phyloP scores from a whole-genome alignment of 2,113 vertebrate genomes.

The Channa maculata region DNA sequence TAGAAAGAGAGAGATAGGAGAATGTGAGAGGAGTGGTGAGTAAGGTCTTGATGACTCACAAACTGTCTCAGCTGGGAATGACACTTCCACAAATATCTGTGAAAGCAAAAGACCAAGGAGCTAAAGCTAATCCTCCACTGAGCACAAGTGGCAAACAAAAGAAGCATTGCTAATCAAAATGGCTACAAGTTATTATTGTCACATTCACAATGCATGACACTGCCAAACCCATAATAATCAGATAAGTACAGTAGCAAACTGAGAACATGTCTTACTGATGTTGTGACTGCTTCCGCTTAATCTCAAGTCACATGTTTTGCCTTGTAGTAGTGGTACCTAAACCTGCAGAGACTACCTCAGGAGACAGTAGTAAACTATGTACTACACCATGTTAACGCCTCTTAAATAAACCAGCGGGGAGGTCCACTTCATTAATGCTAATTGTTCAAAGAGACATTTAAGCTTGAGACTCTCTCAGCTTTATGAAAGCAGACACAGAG shows the following conservation, averaged over 20 bases:
- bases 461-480: conserved; percentile 36
- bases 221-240: conserved; percentile 9
- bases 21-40: conserved; percentile 32
- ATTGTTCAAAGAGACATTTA: conserved; percentile 65
- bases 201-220: conserved; percentile 14
- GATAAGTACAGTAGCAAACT: conserved; percentile 6
- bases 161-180: conserved; percentile 24
- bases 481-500: conserved; percentile 59
- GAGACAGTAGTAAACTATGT: conserved; percentile 60
- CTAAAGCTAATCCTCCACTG: conserved; percentile 38
- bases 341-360: conserved; percentile 1
- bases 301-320: not conserved
- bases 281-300: conserved; percentile 14
- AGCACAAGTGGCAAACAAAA: conserved; percentile 45
- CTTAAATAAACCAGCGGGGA: conserved; percentile 47
- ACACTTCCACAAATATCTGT: conserved; percentile 61
- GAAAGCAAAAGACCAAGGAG: conserved; percentile 56
- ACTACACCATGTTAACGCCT: conserved; percentile 53
- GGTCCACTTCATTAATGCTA: conserved; percentile 65
- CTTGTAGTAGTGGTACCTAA: not conserved
- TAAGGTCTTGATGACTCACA: conserved; percentile 65
- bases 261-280: not conserved
- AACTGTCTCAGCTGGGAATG: conserved; percentile 56
- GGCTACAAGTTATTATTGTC: conserved; percentile 15
- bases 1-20: not conserved